Percentiles rank a stretch among this genome's conserved stretches.
Conservation (phyloP, 2,113 vertebrate species). For the Hemiscyllium ocellatum region DNA sequence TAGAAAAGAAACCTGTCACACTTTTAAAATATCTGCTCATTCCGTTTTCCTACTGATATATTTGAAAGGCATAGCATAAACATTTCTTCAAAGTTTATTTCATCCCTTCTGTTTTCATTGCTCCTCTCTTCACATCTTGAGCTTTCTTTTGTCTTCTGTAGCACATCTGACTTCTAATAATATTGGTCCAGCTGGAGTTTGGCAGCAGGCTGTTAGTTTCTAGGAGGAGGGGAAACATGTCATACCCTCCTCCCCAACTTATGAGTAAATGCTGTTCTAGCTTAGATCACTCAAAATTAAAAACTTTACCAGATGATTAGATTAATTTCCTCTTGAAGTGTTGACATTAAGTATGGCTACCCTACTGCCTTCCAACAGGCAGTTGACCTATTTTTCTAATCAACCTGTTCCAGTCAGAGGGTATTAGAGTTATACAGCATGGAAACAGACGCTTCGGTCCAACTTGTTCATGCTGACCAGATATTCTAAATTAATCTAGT, state of each 20-base stretch:
- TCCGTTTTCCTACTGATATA: background rate
- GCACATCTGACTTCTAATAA: background rate
- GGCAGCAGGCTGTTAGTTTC: background rate
- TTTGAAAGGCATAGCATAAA: background rate
- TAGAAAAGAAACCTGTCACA: background rate
- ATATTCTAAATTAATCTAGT: no score
- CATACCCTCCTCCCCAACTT: background rate
- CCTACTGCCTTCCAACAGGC: no score
- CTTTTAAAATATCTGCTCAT: background rate
- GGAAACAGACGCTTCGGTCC: no score
- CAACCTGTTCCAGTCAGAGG: no score
- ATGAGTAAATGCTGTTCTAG: background rate
- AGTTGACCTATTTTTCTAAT: no score
- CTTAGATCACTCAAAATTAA: background rate
- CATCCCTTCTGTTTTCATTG: background rate
- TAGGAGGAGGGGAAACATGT: background rate
- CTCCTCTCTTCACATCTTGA: background rate
- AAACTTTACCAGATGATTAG: background rate
- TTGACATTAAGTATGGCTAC: background rate
- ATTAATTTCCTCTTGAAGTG: background rate
- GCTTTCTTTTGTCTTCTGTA: background rate
- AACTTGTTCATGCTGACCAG: no score
- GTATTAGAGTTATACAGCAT: no score
- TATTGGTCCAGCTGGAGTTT: no score
- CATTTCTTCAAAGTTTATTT: no score